Conservation (phyloP, 2,113 vertebrate genomes). For the Myotis lucifugus region DNA sequence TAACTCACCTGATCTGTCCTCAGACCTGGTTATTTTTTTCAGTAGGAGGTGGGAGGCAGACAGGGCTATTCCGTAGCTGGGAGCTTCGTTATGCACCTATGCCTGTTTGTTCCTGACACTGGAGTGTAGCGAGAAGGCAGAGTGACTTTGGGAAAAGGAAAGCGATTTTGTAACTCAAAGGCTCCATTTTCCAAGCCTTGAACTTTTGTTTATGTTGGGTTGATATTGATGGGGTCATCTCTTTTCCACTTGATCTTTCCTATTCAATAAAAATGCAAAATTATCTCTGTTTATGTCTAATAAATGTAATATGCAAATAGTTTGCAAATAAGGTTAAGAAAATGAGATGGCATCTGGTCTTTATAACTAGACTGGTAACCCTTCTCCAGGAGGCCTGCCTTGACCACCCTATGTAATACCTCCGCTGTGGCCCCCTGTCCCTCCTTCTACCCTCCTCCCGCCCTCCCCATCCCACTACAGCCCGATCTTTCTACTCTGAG, state of each 20-base stretch:
- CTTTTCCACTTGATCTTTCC: constrained; percentile 19
- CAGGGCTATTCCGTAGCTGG: not conserved
- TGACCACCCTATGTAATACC: too few species aligned
- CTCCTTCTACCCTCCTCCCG: not conserved
- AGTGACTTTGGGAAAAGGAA: not conserved
- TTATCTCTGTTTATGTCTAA: not conserved
- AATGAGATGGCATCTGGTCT: not conserved
- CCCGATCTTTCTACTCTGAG: not conserved
- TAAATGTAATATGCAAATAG: not conserved
- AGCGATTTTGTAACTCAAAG: not conserved
- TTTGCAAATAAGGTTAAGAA: constrained; percentile 26
- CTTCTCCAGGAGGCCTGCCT: not conserved
- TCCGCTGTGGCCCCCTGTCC: not conserved
- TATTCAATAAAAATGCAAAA: constrained; percentile 14
- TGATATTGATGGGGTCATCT: not conserved
- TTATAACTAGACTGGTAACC: not conserved
- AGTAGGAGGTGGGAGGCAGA: not conserved
- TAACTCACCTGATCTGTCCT: not conserved
- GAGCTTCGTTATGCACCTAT: not conserved
- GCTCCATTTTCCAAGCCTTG: not conserved
- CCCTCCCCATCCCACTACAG: not conserved
- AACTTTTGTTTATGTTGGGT: not conserved
- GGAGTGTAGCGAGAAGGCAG: not conserved
- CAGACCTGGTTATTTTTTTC: not conserved
- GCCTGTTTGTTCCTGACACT: not conserved